Evolutionary conservation across 2,888 invertebrate species (phyloP), one percentile per base, ranked within the genome.

Genomic region (Leucoptera coffeella): DNA sequence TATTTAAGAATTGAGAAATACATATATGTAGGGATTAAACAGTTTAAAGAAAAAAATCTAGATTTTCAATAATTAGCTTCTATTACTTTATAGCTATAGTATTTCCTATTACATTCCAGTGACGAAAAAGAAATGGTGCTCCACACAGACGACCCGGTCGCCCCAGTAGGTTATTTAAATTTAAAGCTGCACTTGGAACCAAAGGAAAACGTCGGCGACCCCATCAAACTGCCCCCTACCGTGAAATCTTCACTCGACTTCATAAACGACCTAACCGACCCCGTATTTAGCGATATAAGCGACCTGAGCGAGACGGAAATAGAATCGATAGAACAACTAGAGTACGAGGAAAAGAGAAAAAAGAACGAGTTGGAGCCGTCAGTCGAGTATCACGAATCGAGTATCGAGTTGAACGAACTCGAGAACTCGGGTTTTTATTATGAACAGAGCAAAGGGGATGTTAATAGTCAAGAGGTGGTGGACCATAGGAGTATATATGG

Each of bases 161-260:
- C 94, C 14, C 90, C 95, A 5, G 96, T 96, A 28, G 95, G 92
- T 15, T 97, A 93, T 57, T 73, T 97, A 30, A 91, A 88, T 57
- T 79, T 97, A 39, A 85, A 85, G 58, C 60, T 95, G 33, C 85
- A 83, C 43, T 71, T 95, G 42, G 85, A 85, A 59, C 50, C 73
- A 27, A 83, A 83, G 57, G 61, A 75, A 12, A 62, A 65, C 26
- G 47, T 46, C 21, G n/a, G n/a, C n/a, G 49, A 58, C 41, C 49
- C 52, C 32, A 43, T 47, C 12, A 47, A 48, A 41, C 49, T 64
- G 47, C 67, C 64, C 41, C 58, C 57, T 20, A 60, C 52, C 32
- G 53, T 78, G 12, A 78, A 76, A 50, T 73, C 59, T 41, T 72
- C 78, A 9, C 50, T 77, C 38, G 78, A 78, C 47, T 78, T 73